These are phyloP conservation scores for Caenorhabditis wallacei DNA, from an alignment of 2,888 invertebrate genomes.

Conservation along the genomic window DNA sequence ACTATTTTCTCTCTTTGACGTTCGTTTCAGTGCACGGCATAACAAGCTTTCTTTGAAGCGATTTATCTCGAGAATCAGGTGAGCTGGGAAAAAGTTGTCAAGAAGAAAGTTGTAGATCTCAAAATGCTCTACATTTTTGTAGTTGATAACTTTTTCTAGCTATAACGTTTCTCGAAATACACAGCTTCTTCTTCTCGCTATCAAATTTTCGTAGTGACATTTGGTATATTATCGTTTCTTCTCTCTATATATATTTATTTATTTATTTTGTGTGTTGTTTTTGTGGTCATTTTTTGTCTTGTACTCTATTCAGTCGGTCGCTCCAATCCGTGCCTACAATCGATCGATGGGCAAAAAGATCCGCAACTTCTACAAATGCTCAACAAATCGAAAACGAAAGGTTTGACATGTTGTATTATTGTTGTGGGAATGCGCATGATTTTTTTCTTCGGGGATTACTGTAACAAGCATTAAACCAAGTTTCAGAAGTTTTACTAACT, in stretches of 20 bases:
- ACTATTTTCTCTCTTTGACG: background rate
- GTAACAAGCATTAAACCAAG: too few species aligned
- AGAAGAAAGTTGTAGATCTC: too few species aligned
- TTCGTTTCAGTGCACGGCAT: slow-evolving; percentile 45
- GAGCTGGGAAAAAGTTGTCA: too few species aligned
- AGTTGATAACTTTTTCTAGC: too few species aligned
- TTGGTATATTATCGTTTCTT: background rate
- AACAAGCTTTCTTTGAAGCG: too few species aligned
- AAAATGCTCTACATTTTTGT: too few species aligned
- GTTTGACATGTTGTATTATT: slow-evolving; percentile 54
- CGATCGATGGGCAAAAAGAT: slow-evolving; percentile 76
- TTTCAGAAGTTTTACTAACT: background rate
- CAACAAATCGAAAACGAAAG: slow-evolving; percentile 66
- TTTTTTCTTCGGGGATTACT: slow-evolving; percentile 1
- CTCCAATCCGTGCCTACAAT: slow-evolving; percentile 75
- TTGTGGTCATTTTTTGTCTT: slow-evolving; percentile 38
- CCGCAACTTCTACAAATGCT: slow-evolving; percentile 78
- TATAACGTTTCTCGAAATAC: too few species aligned
- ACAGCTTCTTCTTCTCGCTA: background rate
- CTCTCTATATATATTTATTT: slow-evolving; percentile 2
- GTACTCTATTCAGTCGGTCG: slow-evolving; percentile 70
- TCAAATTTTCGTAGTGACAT: background rate
- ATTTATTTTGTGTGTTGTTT: slow-evolving; percentile 43
- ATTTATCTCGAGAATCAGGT: too few species aligned
- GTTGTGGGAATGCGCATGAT: slow-evolving; percentile 39